Evolutionary conservation across 2,797 vertebrate species (phyloP), one percentile per base, ranked within the genome.

Genomic region (Smutsia gigantea): DNA sequence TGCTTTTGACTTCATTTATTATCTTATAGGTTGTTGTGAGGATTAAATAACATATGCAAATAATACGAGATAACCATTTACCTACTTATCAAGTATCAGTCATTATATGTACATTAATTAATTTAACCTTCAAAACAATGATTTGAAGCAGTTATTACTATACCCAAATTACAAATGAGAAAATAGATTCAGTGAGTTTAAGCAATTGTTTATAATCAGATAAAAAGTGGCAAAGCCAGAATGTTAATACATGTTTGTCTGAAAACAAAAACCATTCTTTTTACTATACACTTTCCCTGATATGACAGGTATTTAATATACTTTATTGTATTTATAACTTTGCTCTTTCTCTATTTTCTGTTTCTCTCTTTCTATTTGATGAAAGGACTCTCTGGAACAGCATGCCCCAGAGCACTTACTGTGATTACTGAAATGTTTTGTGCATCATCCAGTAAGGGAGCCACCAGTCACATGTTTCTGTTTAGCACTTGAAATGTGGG

Each of bases 401-500:
- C 46, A 29, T 75, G 12, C 2, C n/a, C 25, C 42, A 57, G 29
- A 37, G 1, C 69, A 79, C 9, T 83, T 85, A 59, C n/a, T 77
- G 53, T 77, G n/a, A 85, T 68, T 87, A 87, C 15, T 87, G 75
- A 90, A 66, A 53, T 87, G 19, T 49, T 61, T 89, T 93, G 31
- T 88, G 1, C 49, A 13, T 4, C 10, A 29, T 64, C 15, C 2
- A 77, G 0, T 59, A 79, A 34, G 14, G 17, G 21, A 66, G 27
- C 61, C 19, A 42, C 19, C 63, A 85, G 37, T 15, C 4, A 31
- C 1, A 0, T 19, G 6, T 91, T 31, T 91, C 29, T 92, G 7
- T 90, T 95, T 39, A 93, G 66, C 57, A 77, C n/a, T 93, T 86
- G 64, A 86, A 88, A 72, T 34, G 53, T 75, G 59, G 13, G 14